Base-by-base conservation (phyloP, 2,113 vertebrate species). In the Datnioides undecimradiatus region DNA sequence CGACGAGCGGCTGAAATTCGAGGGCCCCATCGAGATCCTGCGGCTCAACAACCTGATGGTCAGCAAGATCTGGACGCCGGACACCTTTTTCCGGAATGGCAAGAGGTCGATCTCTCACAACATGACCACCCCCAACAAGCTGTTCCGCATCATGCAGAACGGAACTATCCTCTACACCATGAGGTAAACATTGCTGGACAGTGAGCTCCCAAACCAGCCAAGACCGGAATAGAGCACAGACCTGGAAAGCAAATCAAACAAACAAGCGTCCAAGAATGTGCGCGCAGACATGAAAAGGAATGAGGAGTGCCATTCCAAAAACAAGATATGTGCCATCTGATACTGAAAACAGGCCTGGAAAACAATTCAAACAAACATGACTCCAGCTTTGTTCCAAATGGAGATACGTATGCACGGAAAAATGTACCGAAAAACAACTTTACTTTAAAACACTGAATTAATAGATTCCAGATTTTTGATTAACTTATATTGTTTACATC, bases 81-180 rank as follows among this genome's bases (percentile, higher is more conserved):
- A 96, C 91, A 96, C 95, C 6, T 96, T 96, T 87, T 96, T 96
- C 92, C 93, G 95, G 67, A 96, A 96, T 87, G 95, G 95, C 90
- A 96, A 96, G 92, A 93, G 94, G 85, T 96, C 95, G 81, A 96
- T 96, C 84, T 93, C 95, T 79, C 95, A 96, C 94, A 96, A 96
- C 94, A 96, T 96, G 95, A 96, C 95, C 85, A 95, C 95, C 67
- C 95, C 95, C 76, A 96, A 96, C 95, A 96, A 95, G 95, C 95
- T 96, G 94, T 96, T 96, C 66, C 94, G 95, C 78, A 96, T 96
- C 94, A 96, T 96, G 95, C 94, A 96, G 92, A 96, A 96, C 88
- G 95, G 95, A 93, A 96, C 95, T 52, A 94, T 96, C 88, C 95
- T 96, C 82, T 96, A 96, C 94, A 96, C 95, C 88, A 96, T 96